Conservation (phyloP, 2,113 vertebrate species). For the Poeciliopsis turrubarensis region DNA sequence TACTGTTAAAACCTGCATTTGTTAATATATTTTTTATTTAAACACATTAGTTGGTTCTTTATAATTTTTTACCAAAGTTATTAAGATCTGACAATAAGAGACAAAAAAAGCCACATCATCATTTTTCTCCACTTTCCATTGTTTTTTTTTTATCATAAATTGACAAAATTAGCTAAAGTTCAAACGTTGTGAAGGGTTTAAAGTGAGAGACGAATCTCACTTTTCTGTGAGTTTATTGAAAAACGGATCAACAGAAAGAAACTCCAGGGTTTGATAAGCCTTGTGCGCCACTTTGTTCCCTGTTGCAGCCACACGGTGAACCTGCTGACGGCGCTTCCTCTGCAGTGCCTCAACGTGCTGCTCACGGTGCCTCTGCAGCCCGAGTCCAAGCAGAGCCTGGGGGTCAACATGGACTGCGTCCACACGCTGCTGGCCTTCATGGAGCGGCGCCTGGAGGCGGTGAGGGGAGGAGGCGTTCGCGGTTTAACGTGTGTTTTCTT, state of each 20-base stretch:
- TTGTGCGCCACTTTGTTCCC: too few relatives aligned
- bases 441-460: slow-evolving; percentile 76
- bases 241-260: too few relatives aligned
- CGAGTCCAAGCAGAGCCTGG: slow-evolving; percentile 68
- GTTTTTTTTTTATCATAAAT: neutral
- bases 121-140: neutral
- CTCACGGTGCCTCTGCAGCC: slow-evolving; percentile 62
- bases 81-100: neutral
- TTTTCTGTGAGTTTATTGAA: neutral
- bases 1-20: too few relatives aligned
- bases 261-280: neutral
- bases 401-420: slow-evolving; percentile 84
- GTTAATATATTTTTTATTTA: too few relatives aligned
- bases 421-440: slow-evolving; percentile 77
- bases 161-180: neutral
- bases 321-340: slow-evolving; percentile 87
- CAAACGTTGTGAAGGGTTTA: neutral
- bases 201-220: neutral
- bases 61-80: too few relatives aligned
- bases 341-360: slow-evolving; percentile 82
- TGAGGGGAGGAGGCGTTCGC: slow-evolving; percentile 33
- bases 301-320: slow-evolving; percentile 81
- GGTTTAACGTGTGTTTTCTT: neutral
- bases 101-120: neutral
- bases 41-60: too few relatives aligned